phyloP scores from a whole-genome alignment of 2,797 vertebrate species.

The Pitangus sulphuratus region DNA sequence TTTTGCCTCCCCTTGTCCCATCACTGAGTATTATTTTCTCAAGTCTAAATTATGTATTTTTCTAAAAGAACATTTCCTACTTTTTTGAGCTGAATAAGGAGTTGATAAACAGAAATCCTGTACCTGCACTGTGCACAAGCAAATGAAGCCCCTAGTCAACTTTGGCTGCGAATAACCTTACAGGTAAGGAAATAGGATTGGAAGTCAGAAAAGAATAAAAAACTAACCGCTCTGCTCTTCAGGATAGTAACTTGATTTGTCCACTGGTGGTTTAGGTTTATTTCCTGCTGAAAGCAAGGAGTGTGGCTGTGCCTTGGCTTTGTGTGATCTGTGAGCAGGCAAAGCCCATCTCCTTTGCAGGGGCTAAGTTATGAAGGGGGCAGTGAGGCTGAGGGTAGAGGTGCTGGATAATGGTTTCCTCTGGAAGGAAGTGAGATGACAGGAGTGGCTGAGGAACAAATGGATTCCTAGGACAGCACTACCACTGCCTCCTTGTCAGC shows the following conservation, averaged over 20 bases:
- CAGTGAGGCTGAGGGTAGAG: neutral
- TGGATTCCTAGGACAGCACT: neutral
- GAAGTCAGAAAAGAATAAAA: neutral
- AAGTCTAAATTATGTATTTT: neutral
- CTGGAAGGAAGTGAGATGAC: neutral
- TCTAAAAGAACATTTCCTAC: neutral
- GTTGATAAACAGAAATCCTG: neutral
- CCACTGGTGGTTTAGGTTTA: neutral
- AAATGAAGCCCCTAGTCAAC: neutral
- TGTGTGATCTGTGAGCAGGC: neutral
- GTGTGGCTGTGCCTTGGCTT: neutral
- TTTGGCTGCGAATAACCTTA: neutral
- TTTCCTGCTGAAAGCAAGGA: neutral
- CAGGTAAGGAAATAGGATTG: neutral
- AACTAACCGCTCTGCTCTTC: neutral
- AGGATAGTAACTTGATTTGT: neutral
- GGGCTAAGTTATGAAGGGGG: neutral
- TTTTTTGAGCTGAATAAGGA: neutral
- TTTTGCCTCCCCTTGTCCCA: neutral
- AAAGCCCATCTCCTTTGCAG: neutral
- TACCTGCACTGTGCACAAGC: neutral
- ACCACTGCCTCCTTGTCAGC: neutral
- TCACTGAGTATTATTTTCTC: neutral
- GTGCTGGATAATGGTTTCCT: neutral
- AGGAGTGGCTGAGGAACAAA: neutral